Evolutionary conservation across 2,113 vertebrate genomes (phyloP).

Genomic region (Ariopsis seemanni): DNA sequence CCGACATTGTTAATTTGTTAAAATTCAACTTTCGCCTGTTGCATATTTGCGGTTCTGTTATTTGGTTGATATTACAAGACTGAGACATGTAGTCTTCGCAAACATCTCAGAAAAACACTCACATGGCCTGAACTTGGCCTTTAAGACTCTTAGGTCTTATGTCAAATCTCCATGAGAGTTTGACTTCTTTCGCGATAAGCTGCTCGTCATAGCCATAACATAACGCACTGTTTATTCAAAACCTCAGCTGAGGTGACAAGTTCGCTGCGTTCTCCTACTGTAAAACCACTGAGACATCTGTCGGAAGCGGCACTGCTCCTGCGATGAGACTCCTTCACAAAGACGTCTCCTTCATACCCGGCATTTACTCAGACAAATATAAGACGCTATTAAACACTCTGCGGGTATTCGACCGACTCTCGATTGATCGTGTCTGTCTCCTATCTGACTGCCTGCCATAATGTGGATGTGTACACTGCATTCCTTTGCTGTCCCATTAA

Average conservation of each 20-base stretch:
- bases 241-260: not conserved
- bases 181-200: not conserved
- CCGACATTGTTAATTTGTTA: not conserved
- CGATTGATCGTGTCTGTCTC: constrained; percentile 50
- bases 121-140: not conserved
- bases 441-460: constrained; percentile 57
- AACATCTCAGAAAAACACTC: not conserved
- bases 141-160: not conserved
- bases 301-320: not conserved
- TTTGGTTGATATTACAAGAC: not conserved
- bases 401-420: constrained; percentile 48
- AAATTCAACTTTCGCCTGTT: not conserved
- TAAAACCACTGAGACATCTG: not conserved
- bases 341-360: constrained; percentile 29
- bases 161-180: not conserved
- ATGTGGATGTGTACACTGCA: constrained; percentile 51
- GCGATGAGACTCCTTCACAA: not conserved
- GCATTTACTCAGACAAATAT: constrained; percentile 41
- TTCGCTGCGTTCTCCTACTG: not conserved
- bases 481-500: constrained; percentile 57
- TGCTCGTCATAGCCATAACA: not conserved
- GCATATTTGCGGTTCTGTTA: not conserved
- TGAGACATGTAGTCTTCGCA: not conserved
- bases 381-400: constrained; percentile 50
- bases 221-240: not conserved